Evolutionary conservation across 2,113 vertebrate genomes (phyloP).

Genomic region (Osmerus mordax): DNA sequence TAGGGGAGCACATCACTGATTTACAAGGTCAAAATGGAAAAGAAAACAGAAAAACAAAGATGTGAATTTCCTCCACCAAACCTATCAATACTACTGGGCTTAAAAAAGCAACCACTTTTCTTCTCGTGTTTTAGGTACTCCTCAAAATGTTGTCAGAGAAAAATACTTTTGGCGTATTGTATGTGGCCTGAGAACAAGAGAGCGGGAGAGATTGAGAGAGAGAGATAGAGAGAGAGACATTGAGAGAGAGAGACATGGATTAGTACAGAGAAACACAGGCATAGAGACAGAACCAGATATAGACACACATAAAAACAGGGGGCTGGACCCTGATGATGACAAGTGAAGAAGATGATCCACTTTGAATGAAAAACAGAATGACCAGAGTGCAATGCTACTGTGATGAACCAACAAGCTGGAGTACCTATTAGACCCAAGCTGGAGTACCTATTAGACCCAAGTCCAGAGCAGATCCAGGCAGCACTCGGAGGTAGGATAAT

Average conservation of each 20-base stretch:
- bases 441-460: background rate
- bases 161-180: no score
- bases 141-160: background rate
- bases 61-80: slow-evolving; percentile 54
- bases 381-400: background rate
- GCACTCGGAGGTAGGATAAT: slow-evolving; percentile 43
- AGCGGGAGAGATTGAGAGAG: background rate
- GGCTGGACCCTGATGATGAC: background rate
- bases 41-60: slow-evolving; percentile 63
- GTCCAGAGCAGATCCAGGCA: slow-evolving; percentile 29
- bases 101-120: background rate
- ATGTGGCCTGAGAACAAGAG: background rate
- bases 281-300: no score
- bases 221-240: background rate
- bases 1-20: slow-evolving; percentile 49
- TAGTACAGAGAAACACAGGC: background rate
- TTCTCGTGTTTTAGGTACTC: no score
- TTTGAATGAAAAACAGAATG: no score
- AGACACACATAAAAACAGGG: no score
- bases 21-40: slow-evolving; percentile 50
- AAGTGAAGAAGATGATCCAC: background rate
- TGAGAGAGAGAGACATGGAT: background rate
- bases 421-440: background rate
- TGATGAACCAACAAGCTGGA: background rate
- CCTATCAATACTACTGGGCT: no score